These are phyloP conservation scores for Ailuropoda melanoleuca DNA, from an alignment of 2,113 vertebrate species.

Conservation along the genomic window DNA sequence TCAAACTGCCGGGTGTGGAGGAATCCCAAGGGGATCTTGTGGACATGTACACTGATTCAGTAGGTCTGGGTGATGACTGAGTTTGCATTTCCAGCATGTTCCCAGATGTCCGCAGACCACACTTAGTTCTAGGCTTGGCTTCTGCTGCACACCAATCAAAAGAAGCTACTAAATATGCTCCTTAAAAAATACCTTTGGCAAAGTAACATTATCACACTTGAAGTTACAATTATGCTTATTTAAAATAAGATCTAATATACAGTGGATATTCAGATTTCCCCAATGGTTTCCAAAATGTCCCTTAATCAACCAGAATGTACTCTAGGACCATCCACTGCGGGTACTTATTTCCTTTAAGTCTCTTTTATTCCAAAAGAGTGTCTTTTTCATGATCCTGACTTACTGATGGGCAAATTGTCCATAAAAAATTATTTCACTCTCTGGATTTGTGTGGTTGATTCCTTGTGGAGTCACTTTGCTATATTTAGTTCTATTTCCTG, in stretches of 20 bases:
- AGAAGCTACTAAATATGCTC: background rate
- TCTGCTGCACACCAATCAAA: background rate
- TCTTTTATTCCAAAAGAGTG: background rate
- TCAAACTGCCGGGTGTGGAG: background rate
- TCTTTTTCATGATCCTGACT: slow-evolving; percentile 54
- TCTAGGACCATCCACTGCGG: background rate
- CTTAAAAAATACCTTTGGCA: slow-evolving; percentile 14
- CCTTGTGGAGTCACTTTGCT: slow-evolving; percentile 55
- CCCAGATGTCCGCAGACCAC: background rate
- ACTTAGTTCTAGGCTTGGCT: slow-evolving; percentile 29
- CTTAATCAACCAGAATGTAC: slow-evolving; percentile 21
- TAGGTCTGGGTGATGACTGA: background rate
- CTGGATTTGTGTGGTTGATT: slow-evolving; percentile 59
- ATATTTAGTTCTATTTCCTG: slow-evolving; percentile 49
- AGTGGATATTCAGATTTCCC: background rate
- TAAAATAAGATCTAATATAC: background rate
- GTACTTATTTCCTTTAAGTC: background rate
- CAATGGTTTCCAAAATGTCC: slow-evolving; percentile 3
- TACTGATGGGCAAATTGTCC: slow-evolving; percentile 12
- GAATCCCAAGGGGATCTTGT: background rate
- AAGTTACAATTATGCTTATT: slow-evolving; percentile 23
- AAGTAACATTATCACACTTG: slow-evolving; percentile 36
- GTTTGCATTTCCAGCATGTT: background rate
- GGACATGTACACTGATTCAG: background rate
- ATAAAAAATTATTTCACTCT: slow-evolving; percentile 52